Percentiles rank a stretch among this genome's conserved stretches.
phyloP scores from a whole-genome alignment of 2,797 vertebrate genomes.

The Fratercula arctica region DNA sequence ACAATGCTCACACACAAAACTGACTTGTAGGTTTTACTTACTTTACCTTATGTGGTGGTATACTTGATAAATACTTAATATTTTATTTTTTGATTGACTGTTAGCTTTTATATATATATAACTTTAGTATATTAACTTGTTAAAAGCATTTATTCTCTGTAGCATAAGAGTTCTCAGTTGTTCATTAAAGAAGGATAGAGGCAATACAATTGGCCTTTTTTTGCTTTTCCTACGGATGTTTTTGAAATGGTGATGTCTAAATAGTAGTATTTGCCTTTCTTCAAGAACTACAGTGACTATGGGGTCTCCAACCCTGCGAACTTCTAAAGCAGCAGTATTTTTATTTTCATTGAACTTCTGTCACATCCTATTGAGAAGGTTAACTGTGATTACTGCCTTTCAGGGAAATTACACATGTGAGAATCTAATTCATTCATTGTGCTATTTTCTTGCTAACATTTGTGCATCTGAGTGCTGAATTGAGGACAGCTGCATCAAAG shows the following conservation, averaged over 20 bases:
- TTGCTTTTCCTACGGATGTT: neutral
- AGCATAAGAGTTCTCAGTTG: neutral
- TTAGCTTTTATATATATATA: neutral
- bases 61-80: neutral
- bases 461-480: neutral
- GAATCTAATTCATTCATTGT: neutral
- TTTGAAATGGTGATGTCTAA: neutral
- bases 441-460: neutral
- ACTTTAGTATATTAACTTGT: neutral
- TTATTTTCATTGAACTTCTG: constrained; percentile 44
- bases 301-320: constrained; percentile 3
- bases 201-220: neutral
- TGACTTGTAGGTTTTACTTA: neutral
- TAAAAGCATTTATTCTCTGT: neutral
- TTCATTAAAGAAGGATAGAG: neutral
- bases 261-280: constrained; percentile 1
- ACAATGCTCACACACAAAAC: neutral
- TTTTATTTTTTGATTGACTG: neutral
- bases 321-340: neutral
- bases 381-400: constrained; percentile 27
- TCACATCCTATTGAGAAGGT: constrained; percentile 27
- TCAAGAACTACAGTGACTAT: neutral
- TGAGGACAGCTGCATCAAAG: neutral
- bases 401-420: neutral
- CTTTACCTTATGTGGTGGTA: neutral